Percentiles rank a stretch among this genome's conserved stretches.
These are phyloP conservation scores for Phallusia fumigata DNA, from an alignment of 23 tunicate species.

Conservation along the genomic window DNA sequence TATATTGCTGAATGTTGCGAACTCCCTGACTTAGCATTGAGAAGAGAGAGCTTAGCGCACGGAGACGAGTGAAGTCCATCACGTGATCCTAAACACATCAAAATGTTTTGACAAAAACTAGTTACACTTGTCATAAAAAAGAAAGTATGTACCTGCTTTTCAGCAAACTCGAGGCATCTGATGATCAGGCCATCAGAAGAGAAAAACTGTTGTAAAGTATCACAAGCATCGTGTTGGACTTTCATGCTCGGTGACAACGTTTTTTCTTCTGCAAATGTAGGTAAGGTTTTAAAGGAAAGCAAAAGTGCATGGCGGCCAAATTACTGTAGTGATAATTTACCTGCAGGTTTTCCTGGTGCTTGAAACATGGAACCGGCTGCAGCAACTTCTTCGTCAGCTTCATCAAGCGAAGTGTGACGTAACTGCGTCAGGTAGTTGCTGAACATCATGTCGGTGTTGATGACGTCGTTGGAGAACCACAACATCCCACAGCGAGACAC, in stretches of 20 bases:
- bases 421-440: conserved; percentile 68
- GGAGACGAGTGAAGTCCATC: conserved; percentile 85
- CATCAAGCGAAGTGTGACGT: conserved; percentile 77
- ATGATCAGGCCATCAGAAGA: conserved; percentile 84
- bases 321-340: background rate
- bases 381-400: conserved; percentile 59
- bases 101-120: background rate
- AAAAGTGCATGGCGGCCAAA: too few relatives aligned
- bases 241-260: conserved; percentile 69
- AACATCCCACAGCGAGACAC: conserved; percentile 99
- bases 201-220: conserved; percentile 67
- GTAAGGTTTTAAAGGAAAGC: too few relatives aligned
- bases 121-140: too few relatives aligned
- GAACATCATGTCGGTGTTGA: conserved; percentile 91
- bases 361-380: conserved; percentile 32
- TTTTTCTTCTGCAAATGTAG: conserved; percentile 47
- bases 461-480: conserved; percentile 95
- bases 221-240: conserved; percentile 78
- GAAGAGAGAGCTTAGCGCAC: conserved; percentile 86
- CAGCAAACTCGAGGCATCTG: conserved; percentile 53
- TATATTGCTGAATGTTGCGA: conserved; percentile 90
- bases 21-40: conserved; percentile 95
- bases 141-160: conserved; percentile 55
- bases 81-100: conserved; percentile 61
- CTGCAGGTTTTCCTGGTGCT: conserved; percentile 35